Evolutionary conservation across 2,113 vertebrate genomes (phyloP).

Genomic region (Rissa tridactyla): DNA sequence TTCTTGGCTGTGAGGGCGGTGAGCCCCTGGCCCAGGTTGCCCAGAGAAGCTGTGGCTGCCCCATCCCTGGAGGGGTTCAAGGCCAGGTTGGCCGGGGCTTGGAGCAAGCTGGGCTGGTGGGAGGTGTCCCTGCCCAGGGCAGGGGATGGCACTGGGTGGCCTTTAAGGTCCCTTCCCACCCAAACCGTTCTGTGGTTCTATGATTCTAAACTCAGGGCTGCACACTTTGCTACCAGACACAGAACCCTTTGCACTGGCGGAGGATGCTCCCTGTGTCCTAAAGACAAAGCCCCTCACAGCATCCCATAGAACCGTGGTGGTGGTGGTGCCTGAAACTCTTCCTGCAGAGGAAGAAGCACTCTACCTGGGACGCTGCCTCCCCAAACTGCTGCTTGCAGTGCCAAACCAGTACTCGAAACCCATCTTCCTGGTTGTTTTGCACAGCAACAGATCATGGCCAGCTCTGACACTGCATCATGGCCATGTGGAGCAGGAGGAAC

Average conservation of each 20-base stretch:
- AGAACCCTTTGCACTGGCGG: neutral
- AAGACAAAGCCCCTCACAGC: neutral
- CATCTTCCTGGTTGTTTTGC: accelerated
- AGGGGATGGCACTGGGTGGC: neutral
- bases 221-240: neutral
- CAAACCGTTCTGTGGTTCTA: neutral
- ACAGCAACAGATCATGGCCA: neutral
- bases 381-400: neutral
- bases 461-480: neutral
- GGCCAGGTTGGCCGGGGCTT: too few species aligned
- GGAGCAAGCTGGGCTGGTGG: too few species aligned
- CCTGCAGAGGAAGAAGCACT: neutral
- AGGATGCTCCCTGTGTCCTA: neutral
- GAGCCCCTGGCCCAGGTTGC: too few species aligned
- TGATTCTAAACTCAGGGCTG: neutral
- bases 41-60: too few species aligned
- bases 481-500: neutral
- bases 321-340: too few species aligned
- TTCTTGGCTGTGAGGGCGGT: too few species aligned
- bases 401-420: neutral
- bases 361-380: neutral
- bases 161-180: neutral
- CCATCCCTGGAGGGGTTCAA: too few species aligned
- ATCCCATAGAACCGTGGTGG: neutral
- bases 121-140: neutral